Base-by-base conservation (phyloP, 2,888 invertebrate genomes). In the Luperina testacea region DNA sequence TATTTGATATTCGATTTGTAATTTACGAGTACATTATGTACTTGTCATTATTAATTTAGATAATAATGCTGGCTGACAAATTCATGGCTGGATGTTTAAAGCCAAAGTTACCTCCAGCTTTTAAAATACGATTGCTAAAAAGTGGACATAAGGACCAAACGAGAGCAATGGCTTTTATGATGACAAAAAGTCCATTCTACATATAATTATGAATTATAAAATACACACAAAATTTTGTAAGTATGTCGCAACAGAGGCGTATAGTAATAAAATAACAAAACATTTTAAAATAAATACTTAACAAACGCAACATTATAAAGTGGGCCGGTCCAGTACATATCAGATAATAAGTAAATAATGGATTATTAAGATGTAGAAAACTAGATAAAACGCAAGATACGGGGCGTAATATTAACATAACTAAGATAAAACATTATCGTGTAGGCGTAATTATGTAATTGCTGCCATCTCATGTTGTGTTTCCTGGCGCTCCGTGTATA, bases 381-480 rank as follows among this genome's bases (percentile, higher is more conserved):
- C 76, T 85, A 77, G 86, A 85, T 85, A 82, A 73, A 82, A 77
- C 72, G 13, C 13, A 15, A 85, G 85, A 85, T 85, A 85, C 77
- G 24, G 45, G 8, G 75, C 71, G 75, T 72, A 77, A 61, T 82
- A 85, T 85, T 85, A 77, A 75, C 85, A 85, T 85, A 82, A 77
- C 86, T 79, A 72, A 85, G 84, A 84, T 85, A 84, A 77, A 79
- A 79, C 75, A 61, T 72, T 82, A 85, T 85, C 79, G 53, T 51
- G 82, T 79, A 67, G 85, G 85, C 59, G 85, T 85, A 77, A 85
- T 85, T 85, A 85, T 85, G 85, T 85, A 85, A 85, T 82, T 85
- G 65, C 48, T 57, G 71, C 82, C 82, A 77, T 85, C 76, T 78
- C 17, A 20, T 85, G 82, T 85, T 74, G n/a, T 82, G 68, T 64